These are phyloP conservation scores for Dipodomys merriami DNA, from an alignment of 2,113 vertebrate genomes.

Conservation along the genomic window DNA sequence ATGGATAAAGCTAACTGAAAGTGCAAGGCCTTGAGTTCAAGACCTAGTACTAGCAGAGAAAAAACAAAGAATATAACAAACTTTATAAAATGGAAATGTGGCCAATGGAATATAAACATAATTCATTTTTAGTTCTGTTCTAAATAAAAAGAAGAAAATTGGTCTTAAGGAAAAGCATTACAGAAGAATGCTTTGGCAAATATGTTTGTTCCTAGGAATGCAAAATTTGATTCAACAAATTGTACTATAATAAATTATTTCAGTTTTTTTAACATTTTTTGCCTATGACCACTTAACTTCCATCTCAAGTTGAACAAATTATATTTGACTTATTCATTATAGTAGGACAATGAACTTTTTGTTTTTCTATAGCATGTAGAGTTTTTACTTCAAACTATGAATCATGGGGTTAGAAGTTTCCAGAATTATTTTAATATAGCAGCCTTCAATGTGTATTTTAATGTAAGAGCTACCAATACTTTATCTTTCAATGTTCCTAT, in stretches of 20 bases:
- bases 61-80: not conserved
- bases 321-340: slow-evolving; percentile 57
- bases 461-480: not conserved
- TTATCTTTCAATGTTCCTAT: slow-evolving; percentile 4
- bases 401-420: not conserved
- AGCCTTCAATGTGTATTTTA: not conserved
- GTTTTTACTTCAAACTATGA: slow-evolving; percentile 44
- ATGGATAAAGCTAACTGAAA: no score
- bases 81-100: slow-evolving; percentile 32
- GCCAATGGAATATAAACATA: not conserved
- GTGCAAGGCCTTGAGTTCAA: no score
- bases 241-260: not conserved
- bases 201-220: not conserved
- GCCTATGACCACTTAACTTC: not conserved
- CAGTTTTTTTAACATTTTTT: slow-evolving; percentile 42
- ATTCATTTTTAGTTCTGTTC: slow-evolving; percentile 12
- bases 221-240: slow-evolving; percentile 26
- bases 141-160: slow-evolving; percentile 34
- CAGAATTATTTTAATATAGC: slow-evolving; percentile 40
- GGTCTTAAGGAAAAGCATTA: not conserved
- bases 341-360: not conserved
- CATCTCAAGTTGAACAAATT: not conserved
- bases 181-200: slow-evolving; percentile 13
- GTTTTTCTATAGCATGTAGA: not conserved
- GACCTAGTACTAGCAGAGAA: no score